A percentile compares a stretch with the other conserved stretches of the same genome.
These are phyloP conservation scores for Microcebus jonahi DNA, from an alignment of 2,113 vertebrate species.

Conservation along the genomic window DNA sequence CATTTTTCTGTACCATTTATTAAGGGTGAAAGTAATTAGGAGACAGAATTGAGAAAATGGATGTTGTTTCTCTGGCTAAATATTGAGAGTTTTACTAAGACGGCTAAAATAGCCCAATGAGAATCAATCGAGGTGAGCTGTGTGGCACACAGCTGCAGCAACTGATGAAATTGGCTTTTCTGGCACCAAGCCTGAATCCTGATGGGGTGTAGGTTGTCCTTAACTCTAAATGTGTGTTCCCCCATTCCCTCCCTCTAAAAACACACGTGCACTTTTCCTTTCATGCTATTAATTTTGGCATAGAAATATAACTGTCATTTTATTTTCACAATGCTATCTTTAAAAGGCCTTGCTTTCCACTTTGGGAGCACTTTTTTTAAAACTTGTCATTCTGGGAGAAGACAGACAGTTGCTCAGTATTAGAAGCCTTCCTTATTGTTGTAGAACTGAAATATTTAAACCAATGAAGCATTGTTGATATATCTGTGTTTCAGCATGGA, in stretches of 20 bases:
- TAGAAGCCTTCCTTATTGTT: slow-evolving; percentile 40
- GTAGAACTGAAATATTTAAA: slow-evolving; percentile 68
- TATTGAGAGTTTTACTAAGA: slow-evolving; percentile 65
- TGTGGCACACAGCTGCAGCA: slow-evolving; percentile 70
- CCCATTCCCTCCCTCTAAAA: neutral
- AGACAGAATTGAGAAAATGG: slow-evolving; percentile 67
- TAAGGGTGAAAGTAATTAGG: slow-evolving; percentile 75
- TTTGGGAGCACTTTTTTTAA: neutral
- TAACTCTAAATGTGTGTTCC: neutral
- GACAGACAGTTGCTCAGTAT: neutral
- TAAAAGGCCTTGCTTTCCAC: neutral
- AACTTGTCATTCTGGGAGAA: neutral
- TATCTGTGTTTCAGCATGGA: slow-evolving; percentile 69
- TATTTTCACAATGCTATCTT: slow-evolving; percentile 36
- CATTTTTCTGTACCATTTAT: slow-evolving; percentile 67
- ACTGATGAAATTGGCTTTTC: slow-evolving; percentile 58
- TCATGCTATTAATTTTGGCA: slow-evolving; percentile 3
- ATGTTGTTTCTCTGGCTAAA: slow-evolving; percentile 61
- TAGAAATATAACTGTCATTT: slow-evolving; percentile 55
- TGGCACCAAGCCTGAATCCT: slow-evolving; percentile 39
- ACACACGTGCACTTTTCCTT: slow-evolving; percentile 39
- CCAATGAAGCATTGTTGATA: slow-evolving; percentile 73
- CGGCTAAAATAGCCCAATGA: slow-evolving; percentile 33
- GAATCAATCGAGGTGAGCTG: slow-evolving; percentile 70
- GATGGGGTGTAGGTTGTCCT: slow-evolving; percentile 15